phyloP scores from a whole-genome alignment of 2,888 invertebrate genomes.

The Trichogramma evanescens region DNA sequence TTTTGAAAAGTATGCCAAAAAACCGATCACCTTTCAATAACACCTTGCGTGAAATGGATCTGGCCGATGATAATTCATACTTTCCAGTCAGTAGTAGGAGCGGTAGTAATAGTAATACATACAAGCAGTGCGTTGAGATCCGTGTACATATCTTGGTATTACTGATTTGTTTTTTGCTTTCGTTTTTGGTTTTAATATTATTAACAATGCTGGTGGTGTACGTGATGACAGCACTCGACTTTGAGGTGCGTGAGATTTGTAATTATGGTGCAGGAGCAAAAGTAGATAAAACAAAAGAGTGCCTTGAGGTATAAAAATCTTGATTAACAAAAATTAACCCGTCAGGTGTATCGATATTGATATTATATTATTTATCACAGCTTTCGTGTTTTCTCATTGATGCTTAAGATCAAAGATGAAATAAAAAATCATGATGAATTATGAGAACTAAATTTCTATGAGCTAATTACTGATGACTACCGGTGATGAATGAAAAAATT shows the following conservation, averaged over 20 bases:
- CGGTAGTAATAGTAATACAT: background rate
- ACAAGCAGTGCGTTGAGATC: conserved; percentile 18
- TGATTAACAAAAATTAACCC: conserved; percentile 6
- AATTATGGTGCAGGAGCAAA: conserved; percentile 11
- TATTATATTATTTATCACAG: background rate
- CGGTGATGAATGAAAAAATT: no score
- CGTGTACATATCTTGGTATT: conserved; percentile 1
- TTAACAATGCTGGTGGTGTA: conserved; percentile 6
- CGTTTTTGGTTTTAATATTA: background rate
- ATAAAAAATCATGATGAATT: no score
- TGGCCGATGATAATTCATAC: conserved; percentile 6
- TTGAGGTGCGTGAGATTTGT: conserved; percentile 12
- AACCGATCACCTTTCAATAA: conserved; percentile 12
- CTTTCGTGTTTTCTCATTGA: no score
- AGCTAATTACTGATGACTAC: no score
- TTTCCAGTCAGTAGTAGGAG: conserved; percentile 14
- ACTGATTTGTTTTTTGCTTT: background rate
- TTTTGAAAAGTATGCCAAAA: conserved; percentile 1
- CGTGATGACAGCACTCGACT: conserved; percentile 13
- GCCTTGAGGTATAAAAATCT: background rate
- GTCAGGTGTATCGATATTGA: conserved; percentile 18
- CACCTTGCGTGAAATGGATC: conserved; percentile 4
- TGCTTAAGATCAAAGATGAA: no score
- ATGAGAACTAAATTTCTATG: no score
- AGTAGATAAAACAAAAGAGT: conserved; percentile 9